Base-by-base conservation (phyloP, 2,113 vertebrate species). In the Callipepla californica region DNA sequence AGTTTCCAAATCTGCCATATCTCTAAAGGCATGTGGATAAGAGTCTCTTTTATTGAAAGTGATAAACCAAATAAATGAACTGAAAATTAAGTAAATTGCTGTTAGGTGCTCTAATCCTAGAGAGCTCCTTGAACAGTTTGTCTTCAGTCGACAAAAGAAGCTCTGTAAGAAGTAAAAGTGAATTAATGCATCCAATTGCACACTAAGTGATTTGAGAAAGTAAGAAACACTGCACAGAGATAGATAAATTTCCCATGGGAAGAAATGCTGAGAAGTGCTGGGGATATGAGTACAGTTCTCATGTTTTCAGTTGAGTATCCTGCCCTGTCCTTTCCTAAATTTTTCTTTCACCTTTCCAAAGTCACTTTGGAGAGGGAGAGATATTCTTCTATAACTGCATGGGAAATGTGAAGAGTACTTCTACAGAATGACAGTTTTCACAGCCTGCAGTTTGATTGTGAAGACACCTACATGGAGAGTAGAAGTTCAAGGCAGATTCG, bases 371-470 rank as follows among this genome's bases (percentile, higher is more conserved):
- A 47, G 47, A 90, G 57, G 78, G 0, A 8, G 40, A 7, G 21
- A 81, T 25, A 11, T 2, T 53, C 11, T 55, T 70, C 76, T 1
- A 0, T 45, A 51, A 23, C 18, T 45, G 32, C 0, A 0, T 20
- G 15, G 28, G 68, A 85, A 88, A 23, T 7, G 10, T 6, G 13
- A 59, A 7, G 6, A 34, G 26, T 22, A 28, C 72, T 68, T 36
- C 67, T 87, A 15, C 11, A 48, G 22, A 85, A 30, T 7, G 80
- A 38, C 9, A 77, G 40, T 25, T 58, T 50, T 48, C 23, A 70
- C 48, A 51, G 36, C 34, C 48, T 89, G 74, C 42, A 40, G 17
- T 68, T 58, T 80, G 40, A 44, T 11, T 6, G 47, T 69, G 88
- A 78, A 78, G 80, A 50, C 34, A 50, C 12, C 58, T 6, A 22